Evolutionary conservation across 1,140 invertebrate species (phyloP).

Genomic region (Ectropis grisescens): DNA sequence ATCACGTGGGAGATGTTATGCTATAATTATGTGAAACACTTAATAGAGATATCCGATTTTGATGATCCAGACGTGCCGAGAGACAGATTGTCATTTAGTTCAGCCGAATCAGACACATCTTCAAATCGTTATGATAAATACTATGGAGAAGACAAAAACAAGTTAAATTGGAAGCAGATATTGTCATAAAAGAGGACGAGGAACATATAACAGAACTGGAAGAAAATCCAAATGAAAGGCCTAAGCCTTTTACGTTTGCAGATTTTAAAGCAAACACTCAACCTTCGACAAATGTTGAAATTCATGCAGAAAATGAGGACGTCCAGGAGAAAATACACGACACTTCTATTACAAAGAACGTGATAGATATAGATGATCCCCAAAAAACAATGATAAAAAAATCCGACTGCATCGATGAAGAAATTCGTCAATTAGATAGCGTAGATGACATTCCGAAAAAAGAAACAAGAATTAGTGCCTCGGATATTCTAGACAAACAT

Average conservation of each 20-base stretch:
- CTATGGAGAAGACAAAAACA: slow-evolving; percentile 4
- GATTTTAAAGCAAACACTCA: slow-evolving; percentile 53
- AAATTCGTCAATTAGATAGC: slow-evolving; percentile 2
- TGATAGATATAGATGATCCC: slow-evolving; percentile 10
- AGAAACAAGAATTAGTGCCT: slow-evolving; percentile 21
- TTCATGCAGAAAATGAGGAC: slow-evolving; percentile 6
- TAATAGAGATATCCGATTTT: slow-evolving; percentile 51
- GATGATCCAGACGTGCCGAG: slow-evolving; percentile 47
- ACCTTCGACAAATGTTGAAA: slow-evolving; percentile 8
- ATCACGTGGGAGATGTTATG: slow-evolving; percentile 72
- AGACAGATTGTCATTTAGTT: slow-evolving; percentile 53
- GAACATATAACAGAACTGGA: slow-evolving; percentile 19
- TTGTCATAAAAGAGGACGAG: slow-evolving; percentile 7
- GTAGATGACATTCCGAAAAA: slow-evolving; percentile 19
- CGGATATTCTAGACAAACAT: slow-evolving; percentile 33
- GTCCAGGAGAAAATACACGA: slow-evolving; percentile 8
- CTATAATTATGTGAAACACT: slow-evolving; percentile 63
- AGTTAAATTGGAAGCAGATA: not conserved
- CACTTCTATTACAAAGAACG: slow-evolving; percentile 7
- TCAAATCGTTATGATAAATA: slow-evolving; percentile 66
- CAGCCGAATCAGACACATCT: slow-evolving; percentile 56
- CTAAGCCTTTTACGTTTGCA: slow-evolving; percentile 64
- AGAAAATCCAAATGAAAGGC: slow-evolving; percentile 26
- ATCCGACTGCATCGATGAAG: slow-evolving; percentile 10
- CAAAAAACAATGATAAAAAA: slow-evolving; percentile 13